Conservation (phyloP, 1,140 invertebrate species). For the Phymorhynchus buccinoides region DNA sequence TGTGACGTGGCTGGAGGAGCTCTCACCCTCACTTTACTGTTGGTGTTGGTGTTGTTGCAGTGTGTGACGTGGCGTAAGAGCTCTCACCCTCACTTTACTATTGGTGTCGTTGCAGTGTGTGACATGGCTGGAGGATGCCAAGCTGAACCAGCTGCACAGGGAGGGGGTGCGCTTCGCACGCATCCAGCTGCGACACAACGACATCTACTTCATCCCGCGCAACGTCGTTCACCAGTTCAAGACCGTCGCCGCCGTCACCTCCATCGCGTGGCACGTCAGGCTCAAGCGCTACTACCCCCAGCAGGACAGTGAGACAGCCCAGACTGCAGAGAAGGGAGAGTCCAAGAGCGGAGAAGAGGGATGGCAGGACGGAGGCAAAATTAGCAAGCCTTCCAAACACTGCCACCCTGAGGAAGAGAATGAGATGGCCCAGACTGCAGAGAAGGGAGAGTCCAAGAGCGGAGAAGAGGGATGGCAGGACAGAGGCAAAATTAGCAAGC, state of each 20-base stretch:
- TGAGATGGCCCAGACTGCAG: not conserved
- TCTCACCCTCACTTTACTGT: no score
- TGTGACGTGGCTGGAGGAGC: no score
- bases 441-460: not conserved
- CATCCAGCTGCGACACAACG: slow-evolving; percentile 93
- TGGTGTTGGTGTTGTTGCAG: no score
- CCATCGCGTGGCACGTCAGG: slow-evolving; percentile 97
- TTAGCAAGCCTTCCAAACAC: no score
- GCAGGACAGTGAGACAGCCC: not conserved
- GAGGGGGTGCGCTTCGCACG: slow-evolving; percentile 95
- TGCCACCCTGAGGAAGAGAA: slow-evolving; percentile 81
- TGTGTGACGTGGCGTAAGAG: no score
- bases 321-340: not conserved
- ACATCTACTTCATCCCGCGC: slow-evolving; percentile 97
- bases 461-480: not conserved
- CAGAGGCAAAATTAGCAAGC: not conserved
- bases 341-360: not conserved
- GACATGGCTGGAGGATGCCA: slow-evolving; percentile 95
- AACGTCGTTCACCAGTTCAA: slow-evolving; percentile 99
- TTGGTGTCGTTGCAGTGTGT: slow-evolving; percentile 68
- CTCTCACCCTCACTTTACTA: no score
- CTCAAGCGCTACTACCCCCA: slow-evolving; percentile 88
- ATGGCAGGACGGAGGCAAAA: not conserved
- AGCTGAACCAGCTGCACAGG: slow-evolving; percentile 93
- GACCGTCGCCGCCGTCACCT: slow-evolving; percentile 95